Evolutionary conservation across 2,888 invertebrate genomes (phyloP), one percentile per base, ranked within the genome.

Genomic region (Lacanobia oleracea): DNA sequence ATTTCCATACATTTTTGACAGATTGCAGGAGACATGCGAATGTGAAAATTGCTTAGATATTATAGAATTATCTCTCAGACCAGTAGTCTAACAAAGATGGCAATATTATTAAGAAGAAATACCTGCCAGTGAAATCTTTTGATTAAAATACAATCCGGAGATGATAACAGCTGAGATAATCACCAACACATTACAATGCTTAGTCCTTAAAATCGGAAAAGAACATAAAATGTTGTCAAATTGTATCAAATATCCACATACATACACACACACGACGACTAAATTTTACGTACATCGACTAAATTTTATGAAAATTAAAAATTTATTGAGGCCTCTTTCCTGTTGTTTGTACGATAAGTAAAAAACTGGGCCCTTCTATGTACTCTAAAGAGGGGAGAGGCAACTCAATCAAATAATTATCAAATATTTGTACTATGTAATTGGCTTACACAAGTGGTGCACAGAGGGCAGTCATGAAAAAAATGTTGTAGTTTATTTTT

Each of bases 351-450:
- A 65, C 45, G 67, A 82, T 69, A 51, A 61, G 65, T 77, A 70
- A 75, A 79, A 81, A 82, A 76, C 61, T 72, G 45, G 65, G 60
- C 51, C 67, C 67, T 63, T 21, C 21, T 66, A 68, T 68, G 56
- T 69, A 51, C 67, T 61, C 23, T 37, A 16, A 64, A 61, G 57
- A 64, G 73, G 75, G 53, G 72, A 74, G 48, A 78, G 73, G 69
- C 79, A 81, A 82, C 83, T 89, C 90, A 90, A 91, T 92, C 90
- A 91, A 91, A 91, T 92, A 92, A 93, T 93, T 92, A 91, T 88
- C 88, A 89, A 93, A 93, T 92, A 91, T 93, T 93, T 91, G 87
- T 82, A 72, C 83, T 67, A 85, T 78, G 88, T 91, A 91, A 93
- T 93, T 91, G 91, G 89, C 88, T 89, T 84, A 81, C 68, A 83